These are phyloP conservation scores for Cyphomyrus plagiostoma DNA, from an alignment of 2,113 vertebrate species.

Conservation along the genomic window DNA sequence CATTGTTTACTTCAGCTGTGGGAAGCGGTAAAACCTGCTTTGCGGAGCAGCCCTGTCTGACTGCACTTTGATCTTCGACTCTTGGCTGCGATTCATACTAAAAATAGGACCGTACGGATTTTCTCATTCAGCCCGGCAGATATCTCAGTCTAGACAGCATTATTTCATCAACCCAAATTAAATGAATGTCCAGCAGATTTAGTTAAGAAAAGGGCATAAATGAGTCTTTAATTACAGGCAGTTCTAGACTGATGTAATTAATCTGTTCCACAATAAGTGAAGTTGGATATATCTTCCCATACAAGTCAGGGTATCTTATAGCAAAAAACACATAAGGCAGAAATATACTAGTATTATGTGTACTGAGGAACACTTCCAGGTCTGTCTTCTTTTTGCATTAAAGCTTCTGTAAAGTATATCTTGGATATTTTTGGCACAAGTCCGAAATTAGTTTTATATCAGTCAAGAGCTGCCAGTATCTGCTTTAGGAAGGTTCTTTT, in stretches of 20 bases:
- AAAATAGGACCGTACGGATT: constrained; percentile 7
- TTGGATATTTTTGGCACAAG: not conserved
- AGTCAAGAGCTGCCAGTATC: not conserved
- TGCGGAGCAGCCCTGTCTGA: not conserved
- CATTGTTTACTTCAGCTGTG: constrained; percentile 9
- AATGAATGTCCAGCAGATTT: not conserved
- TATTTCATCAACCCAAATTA: not conserved
- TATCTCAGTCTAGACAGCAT: not conserved
- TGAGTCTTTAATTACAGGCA: not conserved
- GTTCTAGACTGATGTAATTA: not conserved
- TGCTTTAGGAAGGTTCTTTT: not conserved
- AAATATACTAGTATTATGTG: not conserved
- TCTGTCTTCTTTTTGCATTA: not conserved
- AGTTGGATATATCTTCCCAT: not conserved
- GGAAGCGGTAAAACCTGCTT: not conserved
- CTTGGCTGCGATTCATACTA: not conserved
- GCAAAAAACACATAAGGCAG: not conserved
- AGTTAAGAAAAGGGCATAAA: not conserved
- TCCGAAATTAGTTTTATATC: not conserved
- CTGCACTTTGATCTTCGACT: not conserved
- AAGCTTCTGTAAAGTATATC: not conserved
- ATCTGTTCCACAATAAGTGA: not conserved
- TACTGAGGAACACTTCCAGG: not conserved
- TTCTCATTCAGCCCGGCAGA: not conserved
- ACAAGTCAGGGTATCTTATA: not conserved